Base-by-base conservation (phyloP, 1,140 invertebrate species). In the Adelges cooleyi region DNA sequence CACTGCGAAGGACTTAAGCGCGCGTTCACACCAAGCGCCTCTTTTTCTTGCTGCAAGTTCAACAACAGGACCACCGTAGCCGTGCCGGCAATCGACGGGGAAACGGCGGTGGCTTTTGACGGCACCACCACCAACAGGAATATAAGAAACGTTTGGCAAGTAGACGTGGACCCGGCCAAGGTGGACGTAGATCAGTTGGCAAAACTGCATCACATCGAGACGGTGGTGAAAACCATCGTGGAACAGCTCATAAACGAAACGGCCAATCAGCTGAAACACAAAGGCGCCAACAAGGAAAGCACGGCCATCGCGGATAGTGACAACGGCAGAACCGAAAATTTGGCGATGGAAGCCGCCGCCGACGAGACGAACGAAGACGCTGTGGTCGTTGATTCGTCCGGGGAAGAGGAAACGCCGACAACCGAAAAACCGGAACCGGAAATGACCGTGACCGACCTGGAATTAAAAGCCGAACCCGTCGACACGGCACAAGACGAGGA, bases 1-100 rank as follows among this genome's bases (percentile, higher is more conserved):
- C 75, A 78, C 66, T 78, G 77, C 67, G 71, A 72, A 10, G 75
- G 76, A 2, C 71, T 78, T 6, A 69, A 72, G 48, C 72, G 71
- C 15, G 75, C 77, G 20, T 78, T 78, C 68, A 77, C 74, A 3
- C 76, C 77, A 1, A 69, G 72, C 44, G 74, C 75, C 0, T 70
- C 73, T 56, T 78, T 78, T 65, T 70, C 74, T 15, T 78, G 77
- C 67, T 78, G 77, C 66, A 67, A 72, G 44, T 72, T 71, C 27
- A 72, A 65, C 20, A 68, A 69, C 27, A 46, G 27, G 22, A 33
- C 18, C 17, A 0, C 4, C 0, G 5, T 25, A 46, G 10, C 22
- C 40, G 9, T 56, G 6, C 20, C 38, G 11, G 27, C 13, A 13
- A n/a, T 48, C 36, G 11, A 10, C 2, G 23, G 23, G 13, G 67